Conservation (phyloP, 2,113 vertebrate species). For the Indri indri region DNA sequence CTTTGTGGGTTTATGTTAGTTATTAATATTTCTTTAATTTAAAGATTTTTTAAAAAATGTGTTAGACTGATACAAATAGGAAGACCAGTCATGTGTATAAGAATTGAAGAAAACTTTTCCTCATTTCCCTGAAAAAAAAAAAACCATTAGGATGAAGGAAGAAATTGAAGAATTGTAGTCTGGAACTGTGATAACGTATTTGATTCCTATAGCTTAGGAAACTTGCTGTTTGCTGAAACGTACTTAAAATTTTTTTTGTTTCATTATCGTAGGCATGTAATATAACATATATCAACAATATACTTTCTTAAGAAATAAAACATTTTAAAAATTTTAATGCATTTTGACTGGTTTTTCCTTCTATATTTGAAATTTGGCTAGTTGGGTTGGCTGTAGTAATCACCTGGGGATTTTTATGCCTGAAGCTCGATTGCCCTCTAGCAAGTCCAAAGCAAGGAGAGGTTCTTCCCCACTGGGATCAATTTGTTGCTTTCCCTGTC, state of each 20-base stretch:
- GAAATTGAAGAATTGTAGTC: background rate
- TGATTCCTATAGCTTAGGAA: background rate
- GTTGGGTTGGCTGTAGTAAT: conserved; percentile 24
- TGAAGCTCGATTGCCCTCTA: conserved; percentile 37
- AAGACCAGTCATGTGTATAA: background rate
- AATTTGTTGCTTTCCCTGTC: conserved; percentile 50
- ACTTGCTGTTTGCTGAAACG: background rate
- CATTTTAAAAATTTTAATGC: background rate
- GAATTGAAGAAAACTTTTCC: background rate
- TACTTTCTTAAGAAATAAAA: conserved; percentile 36
- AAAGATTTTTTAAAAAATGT: background rate
- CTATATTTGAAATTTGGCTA: conserved; percentile 22
- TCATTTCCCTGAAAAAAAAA: conserved; percentile 1
- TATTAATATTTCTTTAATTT: conserved; percentile 21
- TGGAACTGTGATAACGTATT: background rate
- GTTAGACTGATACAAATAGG: background rate
- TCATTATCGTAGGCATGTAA: background rate
- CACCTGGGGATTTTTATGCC: conserved; percentile 39
- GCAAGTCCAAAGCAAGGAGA: conserved; percentile 53
- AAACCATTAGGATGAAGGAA: background rate
- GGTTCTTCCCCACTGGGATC: conserved; percentile 39
- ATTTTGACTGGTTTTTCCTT: conserved; percentile 21
- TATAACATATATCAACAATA: background rate
- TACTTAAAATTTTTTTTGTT: conserved; percentile 9
- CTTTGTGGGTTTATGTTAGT: background rate